phyloP scores from a whole-genome alignment of 2,888 invertebrate species.

The Eupeodes luniger region DNA sequence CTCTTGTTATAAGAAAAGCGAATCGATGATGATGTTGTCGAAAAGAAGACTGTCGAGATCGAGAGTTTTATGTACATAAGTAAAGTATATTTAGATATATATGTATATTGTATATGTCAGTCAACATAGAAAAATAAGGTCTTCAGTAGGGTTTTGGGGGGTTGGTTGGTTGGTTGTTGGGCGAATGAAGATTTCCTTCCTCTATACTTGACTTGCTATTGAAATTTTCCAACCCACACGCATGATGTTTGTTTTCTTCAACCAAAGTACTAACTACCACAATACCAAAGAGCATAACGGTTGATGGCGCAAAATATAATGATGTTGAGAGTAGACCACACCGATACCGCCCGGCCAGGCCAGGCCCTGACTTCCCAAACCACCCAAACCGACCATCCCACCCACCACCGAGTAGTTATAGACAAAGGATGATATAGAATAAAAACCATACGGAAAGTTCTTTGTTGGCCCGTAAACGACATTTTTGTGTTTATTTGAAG shows the following conservation, averaged over 20 bases:
- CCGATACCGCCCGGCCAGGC: too few species aligned
- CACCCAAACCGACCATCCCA: too few species aligned
- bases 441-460: conserved; percentile 40
- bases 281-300: conserved; percentile 31
- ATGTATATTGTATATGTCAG: too few species aligned
- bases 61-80: conserved; percentile 6
- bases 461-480: conserved; percentile 58
- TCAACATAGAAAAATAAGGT: neutral
- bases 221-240: conserved; percentile 46
- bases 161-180: neutral
- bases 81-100: too few species aligned
- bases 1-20: conserved; percentile 12
- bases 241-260: conserved; percentile 61
- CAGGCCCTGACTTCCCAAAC: too few species aligned
- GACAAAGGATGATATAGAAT: conserved; percentile 30
- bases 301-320: conserved; percentile 57
- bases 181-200: conserved; percentile 5
- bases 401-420: neutral
- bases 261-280: neutral
- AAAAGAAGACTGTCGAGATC: conserved; percentile 27
- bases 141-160: neutral
- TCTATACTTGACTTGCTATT: conserved; percentile 2
- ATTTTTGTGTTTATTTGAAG: conserved; percentile 52
- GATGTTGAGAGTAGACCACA: conserved; percentile 50
- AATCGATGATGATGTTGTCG: conserved; percentile 60